phyloP scores from a whole-genome alignment of 1,140 invertebrate species.

The Ceratina calcarata region DNA sequence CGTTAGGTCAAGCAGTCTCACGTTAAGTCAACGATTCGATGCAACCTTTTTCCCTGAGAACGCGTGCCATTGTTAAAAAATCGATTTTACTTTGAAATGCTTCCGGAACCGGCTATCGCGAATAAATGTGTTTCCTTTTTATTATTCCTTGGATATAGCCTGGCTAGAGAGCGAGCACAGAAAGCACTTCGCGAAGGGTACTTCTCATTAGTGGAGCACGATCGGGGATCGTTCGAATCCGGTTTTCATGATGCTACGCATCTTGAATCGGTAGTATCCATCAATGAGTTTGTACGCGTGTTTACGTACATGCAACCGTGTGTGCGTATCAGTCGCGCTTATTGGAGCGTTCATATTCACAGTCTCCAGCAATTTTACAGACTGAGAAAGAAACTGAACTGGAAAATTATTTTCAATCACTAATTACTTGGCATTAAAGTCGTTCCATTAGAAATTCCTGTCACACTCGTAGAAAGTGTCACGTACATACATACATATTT shows the following conservation, averaged over 20 bases:
- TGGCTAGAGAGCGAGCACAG: slow-evolving; percentile 16
- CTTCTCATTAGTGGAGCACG: slow-evolving; percentile 67
- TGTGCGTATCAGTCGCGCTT: neutral
- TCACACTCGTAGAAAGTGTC: too few relatives aligned
- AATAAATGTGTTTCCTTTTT: neutral
- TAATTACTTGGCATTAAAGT: too few relatives aligned
- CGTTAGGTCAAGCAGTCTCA: too few relatives aligned
- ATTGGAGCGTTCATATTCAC: neutral
- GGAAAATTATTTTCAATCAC: too few relatives aligned
- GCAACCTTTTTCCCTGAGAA: neutral
- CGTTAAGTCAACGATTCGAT: too few relatives aligned
- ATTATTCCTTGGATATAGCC: neutral
- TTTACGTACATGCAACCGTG: neutral
- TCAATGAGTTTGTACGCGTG: slow-evolving; percentile 27
- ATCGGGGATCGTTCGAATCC: slow-evolving; percentile 61
- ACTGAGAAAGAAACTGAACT: neutral
- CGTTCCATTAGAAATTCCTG: too few relatives aligned
- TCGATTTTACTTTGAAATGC: neutral
- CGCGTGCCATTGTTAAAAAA: neutral
- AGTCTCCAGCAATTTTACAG: neutral
- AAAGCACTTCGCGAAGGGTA: slow-evolving; percentile 63
- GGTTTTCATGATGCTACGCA: slow-evolving; percentile 57
- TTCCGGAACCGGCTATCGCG: neutral
- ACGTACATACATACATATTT: too few relatives aligned
- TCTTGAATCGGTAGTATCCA: slow-evolving; percentile 48